A percentile compares a stretch with the other conserved stretches of the same genome.
These are phyloP conservation scores for Amphiura filiformis DNA, from an alignment of 35 echinoderm and acorn worm species.

Conservation along the genomic window DNA sequence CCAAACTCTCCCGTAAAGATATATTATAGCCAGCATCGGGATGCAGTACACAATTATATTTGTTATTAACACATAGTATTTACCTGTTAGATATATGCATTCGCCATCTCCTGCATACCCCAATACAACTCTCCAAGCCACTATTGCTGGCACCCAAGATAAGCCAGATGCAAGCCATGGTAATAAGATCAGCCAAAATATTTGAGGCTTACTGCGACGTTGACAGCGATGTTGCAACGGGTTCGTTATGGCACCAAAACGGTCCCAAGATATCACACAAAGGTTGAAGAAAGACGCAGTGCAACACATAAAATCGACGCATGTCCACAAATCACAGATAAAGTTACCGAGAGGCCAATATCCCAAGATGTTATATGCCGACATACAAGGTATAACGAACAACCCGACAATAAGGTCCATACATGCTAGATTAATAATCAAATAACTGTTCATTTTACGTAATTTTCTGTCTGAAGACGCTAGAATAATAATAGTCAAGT, in stretches of 20 bases:
- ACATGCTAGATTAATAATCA: slow-evolving; percentile 42
- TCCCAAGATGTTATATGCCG: slow-evolving; percentile 32
- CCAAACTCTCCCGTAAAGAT: slow-evolving; percentile 2
- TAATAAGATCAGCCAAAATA: neutral
- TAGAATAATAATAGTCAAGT: slow-evolving; percentile 40
- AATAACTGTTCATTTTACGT: slow-evolving; percentile 49
- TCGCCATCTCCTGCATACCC: slow-evolving; percentile 6
- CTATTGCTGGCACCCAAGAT: slow-evolving; percentile 34
- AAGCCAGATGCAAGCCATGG: slow-evolving; percentile 27
- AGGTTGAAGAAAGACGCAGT: slow-evolving; percentile 54
- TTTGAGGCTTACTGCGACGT: neutral
- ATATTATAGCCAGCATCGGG: slow-evolving; percentile 24
- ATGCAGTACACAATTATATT: slow-evolving; percentile 19
- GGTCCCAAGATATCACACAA: slow-evolving; percentile 55
- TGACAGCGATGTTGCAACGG: slow-evolving; percentile 29
- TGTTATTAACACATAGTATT: slow-evolving; percentile 23
- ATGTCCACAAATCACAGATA: slow-evolving; percentile 51
- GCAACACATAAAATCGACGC: slow-evolving; percentile 39
- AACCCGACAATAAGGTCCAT: slow-evolving; percentile 44
- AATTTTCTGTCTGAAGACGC: slow-evolving; percentile 23
- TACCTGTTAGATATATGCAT: slow-evolving; percentile 26
- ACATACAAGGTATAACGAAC: slow-evolving; percentile 40
- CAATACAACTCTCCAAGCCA: neutral
- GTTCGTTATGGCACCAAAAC: slow-evolving; percentile 45
- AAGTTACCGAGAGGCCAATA: slow-evolving; percentile 38